Conservation (phyloP, 2,888 invertebrate genomes). For the Leistus spinibarbis region DNA sequence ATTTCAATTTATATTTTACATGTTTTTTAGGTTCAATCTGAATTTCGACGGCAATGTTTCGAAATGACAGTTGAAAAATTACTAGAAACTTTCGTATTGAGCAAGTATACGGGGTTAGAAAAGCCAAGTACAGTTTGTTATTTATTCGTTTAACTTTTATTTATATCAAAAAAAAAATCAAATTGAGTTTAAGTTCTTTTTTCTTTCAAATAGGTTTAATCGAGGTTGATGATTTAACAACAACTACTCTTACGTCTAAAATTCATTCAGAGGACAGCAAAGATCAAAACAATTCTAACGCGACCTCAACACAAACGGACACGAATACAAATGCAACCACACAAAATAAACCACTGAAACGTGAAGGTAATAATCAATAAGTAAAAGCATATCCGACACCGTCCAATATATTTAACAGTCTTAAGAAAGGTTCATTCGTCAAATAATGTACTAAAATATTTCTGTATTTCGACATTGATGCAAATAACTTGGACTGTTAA, state of each 20-base stretch:
- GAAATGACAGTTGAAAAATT: slow-evolving; percentile 93
- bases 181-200: background rate
- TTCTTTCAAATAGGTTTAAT: slow-evolving; percentile 53
- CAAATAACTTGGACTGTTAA: background rate
- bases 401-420: background rate
- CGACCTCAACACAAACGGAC: background rate
- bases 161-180: background rate
- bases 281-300: background rate
- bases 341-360: slow-evolving; percentile 63
- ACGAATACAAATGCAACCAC: slow-evolving; percentile 25
- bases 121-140: slow-evolving; percentile 67
- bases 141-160: background rate
- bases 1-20: slow-evolving; percentile 29
- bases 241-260: slow-evolving; percentile 18
- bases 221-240: slow-evolving; percentile 57
- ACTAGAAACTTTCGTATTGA: slow-evolving; percentile 87
- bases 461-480: too few species aligned
- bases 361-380: slow-evolving; percentile 64
- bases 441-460: too few species aligned
- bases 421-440: too few species aligned
- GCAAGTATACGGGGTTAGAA: slow-evolving; percentile 91
- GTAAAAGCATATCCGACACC: background rate
- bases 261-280: slow-evolving; percentile 3
- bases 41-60: slow-evolving; percentile 89
- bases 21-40: slow-evolving; percentile 76